These are phyloP conservation scores for Cephus pygmeus DNA, from an alignment of 2,888 invertebrate genomes.

Conservation along the genomic window DNA sequence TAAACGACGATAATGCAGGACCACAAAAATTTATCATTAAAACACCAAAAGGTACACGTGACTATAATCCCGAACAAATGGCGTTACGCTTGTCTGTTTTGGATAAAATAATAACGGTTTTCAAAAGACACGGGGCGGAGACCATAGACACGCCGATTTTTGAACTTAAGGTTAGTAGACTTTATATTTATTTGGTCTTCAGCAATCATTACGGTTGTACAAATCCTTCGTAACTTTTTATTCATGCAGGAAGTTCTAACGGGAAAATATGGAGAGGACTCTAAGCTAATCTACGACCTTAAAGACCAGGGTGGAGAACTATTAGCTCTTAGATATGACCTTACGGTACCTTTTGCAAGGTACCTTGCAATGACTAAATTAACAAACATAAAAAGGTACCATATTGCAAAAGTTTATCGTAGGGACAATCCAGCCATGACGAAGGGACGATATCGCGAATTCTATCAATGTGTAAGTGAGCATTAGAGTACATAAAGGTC, in stretches of 20 bases:
- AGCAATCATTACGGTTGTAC: not conserved
- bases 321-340: slow-evolving; percentile 93
- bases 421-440: slow-evolving; percentile 98
- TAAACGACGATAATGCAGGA: slow-evolving; percentile 71
- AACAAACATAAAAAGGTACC: slow-evolving; percentile 92
- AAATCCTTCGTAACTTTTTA: slow-evolving; percentile 6
- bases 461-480: slow-evolving; percentile 97
- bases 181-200: slow-evolving; percentile 6
- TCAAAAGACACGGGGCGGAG: slow-evolving; percentile 97
- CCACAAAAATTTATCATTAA: slow-evolving; percentile 86
- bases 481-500: not conserved
- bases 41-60: slow-evolving; percentile 94
- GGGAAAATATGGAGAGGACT: slow-evolving; percentile 99
- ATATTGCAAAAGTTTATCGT: slow-evolving; percentile 98
- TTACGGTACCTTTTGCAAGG: slow-evolving; percentile 97
- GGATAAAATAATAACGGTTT: slow-evolving; percentile 86
- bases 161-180: slow-evolving; percentile 83
- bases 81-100: slow-evolving; percentile 87
- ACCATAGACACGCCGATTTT: slow-evolving; percentile 99
- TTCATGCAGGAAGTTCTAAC: slow-evolving; percentile 88
- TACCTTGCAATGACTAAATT: slow-evolving; percentile 99
- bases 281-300: slow-evolving; percentile 97
- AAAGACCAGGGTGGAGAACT: slow-evolving; percentile 99
- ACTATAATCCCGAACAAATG: slow-evolving; percentile 96
- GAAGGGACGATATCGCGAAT: slow-evolving; percentile 95